Evolutionary conservation across 2,888 invertebrate species (phyloP).

Genomic region (Machimus rusticus): DNA sequence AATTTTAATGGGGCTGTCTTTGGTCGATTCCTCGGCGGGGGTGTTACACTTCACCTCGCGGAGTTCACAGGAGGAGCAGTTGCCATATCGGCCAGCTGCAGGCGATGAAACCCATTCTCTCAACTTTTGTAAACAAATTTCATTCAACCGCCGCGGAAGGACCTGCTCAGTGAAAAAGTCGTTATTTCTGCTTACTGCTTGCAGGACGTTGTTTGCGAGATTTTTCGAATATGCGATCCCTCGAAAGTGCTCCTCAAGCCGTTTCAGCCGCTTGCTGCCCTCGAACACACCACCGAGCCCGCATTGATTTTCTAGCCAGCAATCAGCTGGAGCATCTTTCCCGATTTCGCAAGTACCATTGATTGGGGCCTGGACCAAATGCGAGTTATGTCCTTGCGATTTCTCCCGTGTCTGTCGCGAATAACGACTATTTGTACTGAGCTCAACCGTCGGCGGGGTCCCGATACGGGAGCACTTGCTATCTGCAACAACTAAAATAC

Average conservation of each 20-base stretch:
- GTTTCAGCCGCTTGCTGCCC: conserved; percentile 64
- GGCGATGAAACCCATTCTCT: not conserved
- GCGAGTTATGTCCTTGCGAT: not conserved
- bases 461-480: not conserved
- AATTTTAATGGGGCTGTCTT: not conserved
- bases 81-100: not conserved
- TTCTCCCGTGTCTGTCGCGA: not conserved
- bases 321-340: conserved; percentile 13
- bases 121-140: not conserved
- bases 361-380: not conserved
- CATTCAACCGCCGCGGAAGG: not conserved
- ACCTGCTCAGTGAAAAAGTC: not conserved
- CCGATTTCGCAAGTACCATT: not conserved
- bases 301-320: conserved; percentile 17
- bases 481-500: not conserved
- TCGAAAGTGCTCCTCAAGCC: conserved; percentile 63
- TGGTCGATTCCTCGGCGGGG: not conserved
- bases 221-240: conserved; percentile 45
- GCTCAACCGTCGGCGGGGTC: not conserved
- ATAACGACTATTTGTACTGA: not conserved
- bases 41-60: not conserved
- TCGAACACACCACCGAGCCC: conserved; percentile 56
- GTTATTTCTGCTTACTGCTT: not conserved
- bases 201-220: not conserved
- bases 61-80: not conserved